A percentile compares a stretch with the other conserved stretches of the same genome.
Evolutionary conservation across 1,140 invertebrate genomes (phyloP).

Genomic region (Pissodes strobi): DNA sequence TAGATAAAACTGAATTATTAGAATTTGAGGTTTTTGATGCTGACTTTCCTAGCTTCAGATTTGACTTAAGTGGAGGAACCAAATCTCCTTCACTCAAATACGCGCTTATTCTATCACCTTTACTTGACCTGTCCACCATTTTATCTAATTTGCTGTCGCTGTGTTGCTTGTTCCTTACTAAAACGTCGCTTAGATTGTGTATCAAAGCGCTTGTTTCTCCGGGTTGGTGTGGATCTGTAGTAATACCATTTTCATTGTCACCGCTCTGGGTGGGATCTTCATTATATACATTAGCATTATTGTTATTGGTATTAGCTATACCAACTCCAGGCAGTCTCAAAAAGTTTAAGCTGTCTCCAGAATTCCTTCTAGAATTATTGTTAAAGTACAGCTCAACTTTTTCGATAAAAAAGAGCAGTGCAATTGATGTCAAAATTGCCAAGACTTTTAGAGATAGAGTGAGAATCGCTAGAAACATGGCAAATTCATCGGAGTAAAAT

Average conservation of each 20-base stretch:
- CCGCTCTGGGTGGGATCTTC: background rate
- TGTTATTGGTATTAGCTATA: background rate
- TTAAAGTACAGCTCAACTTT: slow-evolving; percentile 32
- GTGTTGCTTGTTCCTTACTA: slow-evolving; percentile 12
- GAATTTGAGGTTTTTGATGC: slow-evolving; percentile 25
- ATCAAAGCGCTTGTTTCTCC: background rate
- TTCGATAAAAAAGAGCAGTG: slow-evolving; percentile 25
- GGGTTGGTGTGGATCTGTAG: no score
- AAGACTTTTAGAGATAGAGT: slow-evolving; percentile 41
- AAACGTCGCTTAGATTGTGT: background rate
- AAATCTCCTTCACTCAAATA: slow-evolving; percentile 33
- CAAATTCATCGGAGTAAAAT: slow-evolving; percentile 42
- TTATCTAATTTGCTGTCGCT: slow-evolving; percentile 29
- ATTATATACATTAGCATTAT: background rate
- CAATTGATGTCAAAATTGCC: slow-evolving; percentile 32
- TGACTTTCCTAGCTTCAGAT: slow-evolving; percentile 4
- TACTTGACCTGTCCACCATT: slow-evolving; percentile 10
- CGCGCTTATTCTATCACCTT: slow-evolving; percentile 31
- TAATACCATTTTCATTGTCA: no score
- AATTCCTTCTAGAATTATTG: slow-evolving; percentile 5
- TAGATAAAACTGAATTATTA: slow-evolving; percentile 15
- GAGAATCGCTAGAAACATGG: slow-evolving; percentile 36
- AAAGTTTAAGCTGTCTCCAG: background rate
- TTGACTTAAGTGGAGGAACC: slow-evolving; percentile 15
- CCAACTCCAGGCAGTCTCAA: background rate